Evolutionary conservation across 2,113 vertebrate genomes (phyloP).

Genomic region (Oncorhynchus kisutch): DNA sequence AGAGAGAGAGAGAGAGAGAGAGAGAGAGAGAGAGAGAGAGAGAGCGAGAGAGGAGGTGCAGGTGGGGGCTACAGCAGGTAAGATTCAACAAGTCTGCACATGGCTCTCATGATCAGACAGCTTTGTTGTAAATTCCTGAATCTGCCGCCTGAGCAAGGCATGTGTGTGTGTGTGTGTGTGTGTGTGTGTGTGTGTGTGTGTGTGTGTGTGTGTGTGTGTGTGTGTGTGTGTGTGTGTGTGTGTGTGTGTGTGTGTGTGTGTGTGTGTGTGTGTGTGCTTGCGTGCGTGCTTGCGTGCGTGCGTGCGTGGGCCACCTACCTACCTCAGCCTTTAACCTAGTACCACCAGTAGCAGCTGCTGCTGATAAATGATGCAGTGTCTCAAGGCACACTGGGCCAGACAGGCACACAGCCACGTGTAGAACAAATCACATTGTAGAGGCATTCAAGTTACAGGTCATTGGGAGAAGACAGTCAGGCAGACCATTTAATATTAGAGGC

Average conservation of each 20-base stretch:
- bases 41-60: neutral
- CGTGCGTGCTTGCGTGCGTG: accelerated
- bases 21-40: neutral
- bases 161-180: too few relatives aligned
- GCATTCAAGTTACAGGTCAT: too few relatives aligned
- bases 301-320: neutral
- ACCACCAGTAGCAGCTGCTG: slow-evolving; percentile 50
- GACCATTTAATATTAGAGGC: too few relatives aligned
- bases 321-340: neutral
- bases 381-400: slow-evolving; percentile 52
- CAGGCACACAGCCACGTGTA: slow-evolving; percentile 59
- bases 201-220: too few relatives aligned
- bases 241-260: too few relatives aligned
- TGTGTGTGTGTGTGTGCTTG: too few relatives aligned
- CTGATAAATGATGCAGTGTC: slow-evolving; percentile 60
- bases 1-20: neutral
- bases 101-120: slow-evolving; percentile 32
- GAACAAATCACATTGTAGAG: slow-evolving; percentile 62
- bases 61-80: slow-evolving; percentile 21
- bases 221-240: too few relatives aligned
- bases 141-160: neutral
- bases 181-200: too few relatives aligned
- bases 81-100: slow-evolving; percentile 45
- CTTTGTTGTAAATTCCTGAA: slow-evolving; percentile 36
- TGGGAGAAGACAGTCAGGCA: too few relatives aligned